Conservation (phyloP, 2,113 vertebrate genomes). For the Psammodynastes pulverulentus region DNA sequence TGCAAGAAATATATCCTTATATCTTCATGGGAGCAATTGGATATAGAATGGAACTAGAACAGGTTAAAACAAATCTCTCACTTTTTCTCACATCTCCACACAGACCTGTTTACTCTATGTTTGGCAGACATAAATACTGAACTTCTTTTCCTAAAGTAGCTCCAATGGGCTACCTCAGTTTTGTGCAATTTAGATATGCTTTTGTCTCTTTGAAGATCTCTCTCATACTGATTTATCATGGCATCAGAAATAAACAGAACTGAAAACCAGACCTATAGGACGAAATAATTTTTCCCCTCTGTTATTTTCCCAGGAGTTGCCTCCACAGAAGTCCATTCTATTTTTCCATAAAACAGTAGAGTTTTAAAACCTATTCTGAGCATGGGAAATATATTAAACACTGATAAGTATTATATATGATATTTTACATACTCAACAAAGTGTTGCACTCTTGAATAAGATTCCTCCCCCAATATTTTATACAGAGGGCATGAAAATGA, state of each 20-base stretch:
- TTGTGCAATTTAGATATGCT: background rate
- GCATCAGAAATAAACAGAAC: background rate
- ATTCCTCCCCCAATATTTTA: background rate
- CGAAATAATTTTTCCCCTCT: background rate
- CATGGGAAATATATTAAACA: background rate
- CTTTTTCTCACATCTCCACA: background rate
- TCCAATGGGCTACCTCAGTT: background rate
- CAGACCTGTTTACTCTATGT: background rate
- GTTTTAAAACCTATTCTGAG: background rate
- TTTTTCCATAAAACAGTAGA: background rate
- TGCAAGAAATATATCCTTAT: background rate
- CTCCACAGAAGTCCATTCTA: background rate
- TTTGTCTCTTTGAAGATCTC: background rate
- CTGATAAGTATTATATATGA: background rate
- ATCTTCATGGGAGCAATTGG: background rate
- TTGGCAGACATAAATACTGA: background rate
- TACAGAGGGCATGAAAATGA: constrained; percentile 95
- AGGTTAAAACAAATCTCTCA: background rate
- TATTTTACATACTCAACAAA: background rate
- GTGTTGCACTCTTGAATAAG: background rate
- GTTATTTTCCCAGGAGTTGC: background rate
- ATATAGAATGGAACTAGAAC: background rate
- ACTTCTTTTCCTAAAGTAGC: background rate
- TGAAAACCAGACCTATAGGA: background rate
- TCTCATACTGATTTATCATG: background rate